Evolutionary conservation across 2,888 invertebrate species (phyloP).

Genomic region (Seira musarum): DNA sequence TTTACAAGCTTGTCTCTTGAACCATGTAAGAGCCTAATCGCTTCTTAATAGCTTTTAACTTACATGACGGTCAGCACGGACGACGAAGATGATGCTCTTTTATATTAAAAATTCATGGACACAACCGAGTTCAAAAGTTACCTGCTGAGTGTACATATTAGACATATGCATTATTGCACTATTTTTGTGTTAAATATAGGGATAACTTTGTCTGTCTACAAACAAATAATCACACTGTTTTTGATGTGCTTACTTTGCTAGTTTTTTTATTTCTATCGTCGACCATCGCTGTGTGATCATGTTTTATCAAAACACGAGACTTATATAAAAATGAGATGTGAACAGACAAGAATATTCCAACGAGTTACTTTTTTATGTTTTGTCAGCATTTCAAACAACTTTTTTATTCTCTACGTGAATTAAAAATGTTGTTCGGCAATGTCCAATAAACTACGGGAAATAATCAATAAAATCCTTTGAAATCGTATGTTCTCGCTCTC

Average conservation of each 20-base stretch:
- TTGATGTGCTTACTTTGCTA: neutral
- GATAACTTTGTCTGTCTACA: neutral
- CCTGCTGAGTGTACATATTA: slow-evolving; percentile 21
- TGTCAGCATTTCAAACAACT: neutral
- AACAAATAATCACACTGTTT: slow-evolving; percentile 1
- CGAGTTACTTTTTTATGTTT: neutral
- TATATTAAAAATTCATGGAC: slow-evolving; percentile 15
- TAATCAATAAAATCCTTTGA: neutral
- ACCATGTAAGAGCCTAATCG: slow-evolving; percentile 12
- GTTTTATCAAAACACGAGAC: neutral
- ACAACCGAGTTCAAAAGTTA: slow-evolving; percentile 24
- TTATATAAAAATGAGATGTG: neutral
- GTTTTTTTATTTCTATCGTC: slow-evolving; percentile 6
- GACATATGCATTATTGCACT: neutral
- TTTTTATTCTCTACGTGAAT: neutral
- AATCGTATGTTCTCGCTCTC: neutral
- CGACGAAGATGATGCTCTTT: neutral
- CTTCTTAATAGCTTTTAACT: slow-evolving; percentile 34
- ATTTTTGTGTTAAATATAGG: neutral
- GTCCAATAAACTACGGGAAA: neutral
- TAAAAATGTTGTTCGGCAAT: neutral
- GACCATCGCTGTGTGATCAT: too few relatives aligned
- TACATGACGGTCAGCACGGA: slow-evolving; percentile 15
- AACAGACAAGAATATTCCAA: neutral
- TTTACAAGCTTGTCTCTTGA: slow-evolving; percentile 24